Evolutionary conservation across 1,140 invertebrate genomes (phyloP), one percentile per base, ranked within the genome.

Genomic region (Cydia splendana): DNA sequence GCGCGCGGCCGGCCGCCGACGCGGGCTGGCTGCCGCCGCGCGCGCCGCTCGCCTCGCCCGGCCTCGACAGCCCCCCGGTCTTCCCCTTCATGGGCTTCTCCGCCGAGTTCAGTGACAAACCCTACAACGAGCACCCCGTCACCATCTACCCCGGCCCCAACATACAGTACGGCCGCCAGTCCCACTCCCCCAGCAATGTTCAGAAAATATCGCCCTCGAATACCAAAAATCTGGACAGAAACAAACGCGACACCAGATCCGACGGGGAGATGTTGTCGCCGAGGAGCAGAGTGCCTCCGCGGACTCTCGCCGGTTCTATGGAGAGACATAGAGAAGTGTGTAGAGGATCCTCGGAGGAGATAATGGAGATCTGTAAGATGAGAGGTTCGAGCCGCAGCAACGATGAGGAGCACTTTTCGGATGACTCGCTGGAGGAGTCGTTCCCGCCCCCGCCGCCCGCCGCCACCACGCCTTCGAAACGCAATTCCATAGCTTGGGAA

Each of bases 401-500:
- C 76, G 96, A 96, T 80, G 95, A 95, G 80, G 96, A 96, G 79
- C 95, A 95, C 78, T 97, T 97, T 87, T 97, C 96, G 5, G 97
- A 97, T 87, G 96, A 97, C 87, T 97, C 96, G 4, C 86, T 97
- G 69, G 97, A 97, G 87, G 96, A 96, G 83, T 94, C 95, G 79
- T 95, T 96, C 74, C 95, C 95, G 10, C 95, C 91, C 71, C 94
- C 90, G 82, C 94, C 92, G 84, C 94, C 94, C 78, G 94, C 93
- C 79, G 92, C 84, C 76, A 89, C 88, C 57, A 94, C 94, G 78
- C 94, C 94, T 81, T 95, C 95, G 85, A 97, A 97, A 91, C 94
- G 96, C 79, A 95, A 95, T 82, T 96, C 96, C 81, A 97, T 97
- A 65, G 96, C 96, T 75, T 97, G 96, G 96, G 96, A 97, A 93